Evolutionary conservation across 2,113 vertebrate species (phyloP), one percentile per base, ranked within the genome.

Genomic region (Hippoglossus stenolepis): DNA sequence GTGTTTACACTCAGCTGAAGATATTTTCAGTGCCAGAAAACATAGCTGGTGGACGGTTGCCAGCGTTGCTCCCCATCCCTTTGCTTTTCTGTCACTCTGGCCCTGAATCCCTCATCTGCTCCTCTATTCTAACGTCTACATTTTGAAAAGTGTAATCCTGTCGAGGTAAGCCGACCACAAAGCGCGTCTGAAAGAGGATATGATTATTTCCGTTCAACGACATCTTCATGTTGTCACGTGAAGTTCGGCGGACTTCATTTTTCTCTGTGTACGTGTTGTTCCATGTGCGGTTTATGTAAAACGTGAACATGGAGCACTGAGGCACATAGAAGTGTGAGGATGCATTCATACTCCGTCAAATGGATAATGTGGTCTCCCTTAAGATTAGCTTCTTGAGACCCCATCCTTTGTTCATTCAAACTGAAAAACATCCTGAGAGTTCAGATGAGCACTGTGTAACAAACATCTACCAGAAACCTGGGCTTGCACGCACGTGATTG

Each of bases 81-180:
- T 38, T 24, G 40, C 10, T 13, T 12, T 13, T 1, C 40, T n/a
- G 38, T 85, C 78, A 74, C 21, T 58, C 21, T 4, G 3, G 5
- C 60, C 59, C 51, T 58, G 49, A 1, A 43, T 60, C 72, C 68
- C 18, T 64, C 40, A 3, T 51, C 70, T 56, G 38, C 24, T 2
- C 13, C 61, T 58, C 56, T 1, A 43, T 74, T 71, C 53, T 81
- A 20, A 63, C 61, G 20, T 61, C 70, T 47, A 38, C 77, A 63
- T 80, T 71, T 56, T 26, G 62, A 74, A 12, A 54, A 26, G 40
- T 28, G 54, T 75, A 77, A 84, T 84, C 70, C 70, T 69, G 65
- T 87, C 72, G 31, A 68, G 67, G 40, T 57, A 73, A 64, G 70
- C 57, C 15, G 54, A 21, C 47, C n/a, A 57, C 28, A 70, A 72